These are phyloP conservation scores for Salminus brasiliensis DNA, from an alignment of 2,113 vertebrate species.

Conservation along the genomic window DNA sequence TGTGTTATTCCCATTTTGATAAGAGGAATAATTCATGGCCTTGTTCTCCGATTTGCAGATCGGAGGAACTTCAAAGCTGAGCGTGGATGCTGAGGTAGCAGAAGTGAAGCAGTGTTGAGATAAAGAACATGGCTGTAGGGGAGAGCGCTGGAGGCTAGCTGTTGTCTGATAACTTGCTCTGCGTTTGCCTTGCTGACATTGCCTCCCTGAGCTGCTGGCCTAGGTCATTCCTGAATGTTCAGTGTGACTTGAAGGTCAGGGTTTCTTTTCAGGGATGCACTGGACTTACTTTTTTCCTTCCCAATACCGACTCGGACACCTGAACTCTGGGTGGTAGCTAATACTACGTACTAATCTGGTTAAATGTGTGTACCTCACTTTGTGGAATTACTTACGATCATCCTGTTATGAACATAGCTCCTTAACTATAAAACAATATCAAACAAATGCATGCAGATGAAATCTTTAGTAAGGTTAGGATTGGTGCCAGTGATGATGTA, in stretches of 20 bases:
- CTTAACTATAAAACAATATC: too few relatives aligned
- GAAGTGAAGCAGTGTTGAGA: slow-evolving; percentile 25
- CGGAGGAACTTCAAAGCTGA: slow-evolving; percentile 52
- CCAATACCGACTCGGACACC: neutral
- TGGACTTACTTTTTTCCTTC: neutral
- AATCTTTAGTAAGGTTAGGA: too few relatives aligned
- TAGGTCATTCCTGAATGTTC: neutral
- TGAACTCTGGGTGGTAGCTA: neutral
- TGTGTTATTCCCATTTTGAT: slow-evolving; percentile 51
- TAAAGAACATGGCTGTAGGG: slow-evolving; percentile 21
- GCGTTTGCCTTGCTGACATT: neutral
- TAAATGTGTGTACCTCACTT: too few relatives aligned
- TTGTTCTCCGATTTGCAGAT: slow-evolving; percentile 46
- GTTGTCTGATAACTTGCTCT: neutral
- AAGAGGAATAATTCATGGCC: slow-evolving; percentile 58
- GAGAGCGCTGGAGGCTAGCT: slow-evolving; percentile 24
- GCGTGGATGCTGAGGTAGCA: slow-evolving; percentile 50
- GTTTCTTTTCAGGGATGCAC: neutral
- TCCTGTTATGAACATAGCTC: too few relatives aligned
- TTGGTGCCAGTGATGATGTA: too few relatives aligned
- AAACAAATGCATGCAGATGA: too few relatives aligned
- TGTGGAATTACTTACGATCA: too few relatives aligned
- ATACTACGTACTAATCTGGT: neutral
- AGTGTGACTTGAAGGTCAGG: neutral
- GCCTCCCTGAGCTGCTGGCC: neutral